Evolutionary conservation across 2,888 invertebrate genomes (phyloP).

Genomic region (Gastrophysa polygoni): DNA sequence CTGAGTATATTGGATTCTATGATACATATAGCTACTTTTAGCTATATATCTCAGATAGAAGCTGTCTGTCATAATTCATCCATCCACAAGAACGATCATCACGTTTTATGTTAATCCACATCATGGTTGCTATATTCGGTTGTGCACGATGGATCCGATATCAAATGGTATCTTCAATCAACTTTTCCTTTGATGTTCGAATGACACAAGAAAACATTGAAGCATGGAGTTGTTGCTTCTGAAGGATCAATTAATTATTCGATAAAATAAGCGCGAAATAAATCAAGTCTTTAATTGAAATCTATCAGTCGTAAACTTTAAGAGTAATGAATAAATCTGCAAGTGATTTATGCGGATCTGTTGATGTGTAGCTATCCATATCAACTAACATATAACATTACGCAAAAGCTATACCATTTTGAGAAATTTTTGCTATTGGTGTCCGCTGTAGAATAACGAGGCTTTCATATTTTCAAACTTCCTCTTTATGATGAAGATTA

Average conservation of each 20-base stretch:
- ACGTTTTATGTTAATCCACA: neutral
- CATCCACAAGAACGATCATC: neutral
- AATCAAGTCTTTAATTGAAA: conserved; percentile 35
- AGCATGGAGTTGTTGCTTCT: conserved; percentile 15
- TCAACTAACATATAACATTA: conserved; percentile 7
- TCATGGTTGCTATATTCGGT: neutral
- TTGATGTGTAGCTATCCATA: neutral
- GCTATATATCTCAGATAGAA: no score
- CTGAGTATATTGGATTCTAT: no score
- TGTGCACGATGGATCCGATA: neutral
- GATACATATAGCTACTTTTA: no score
- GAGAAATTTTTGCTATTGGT: no score
- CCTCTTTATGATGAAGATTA: no score
- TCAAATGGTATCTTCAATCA: conserved; percentile 12
- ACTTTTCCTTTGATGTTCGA: conserved; percentile 16
- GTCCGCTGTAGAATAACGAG: no score
- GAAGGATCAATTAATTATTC: conserved; percentile 23
- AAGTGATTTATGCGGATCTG: conserved; percentile 38
- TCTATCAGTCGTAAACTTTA: conserved; percentile 27
- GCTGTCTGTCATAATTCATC: neutral
- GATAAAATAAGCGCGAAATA: conserved; percentile 31
- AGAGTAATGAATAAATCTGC: conserved; percentile 41
- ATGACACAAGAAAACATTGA: conserved; percentile 17
- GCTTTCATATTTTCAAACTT: no score
- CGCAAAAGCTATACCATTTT: no score